Conservation (phyloP, 2,113 vertebrate genomes). For the Saiga tatarica region DNA sequence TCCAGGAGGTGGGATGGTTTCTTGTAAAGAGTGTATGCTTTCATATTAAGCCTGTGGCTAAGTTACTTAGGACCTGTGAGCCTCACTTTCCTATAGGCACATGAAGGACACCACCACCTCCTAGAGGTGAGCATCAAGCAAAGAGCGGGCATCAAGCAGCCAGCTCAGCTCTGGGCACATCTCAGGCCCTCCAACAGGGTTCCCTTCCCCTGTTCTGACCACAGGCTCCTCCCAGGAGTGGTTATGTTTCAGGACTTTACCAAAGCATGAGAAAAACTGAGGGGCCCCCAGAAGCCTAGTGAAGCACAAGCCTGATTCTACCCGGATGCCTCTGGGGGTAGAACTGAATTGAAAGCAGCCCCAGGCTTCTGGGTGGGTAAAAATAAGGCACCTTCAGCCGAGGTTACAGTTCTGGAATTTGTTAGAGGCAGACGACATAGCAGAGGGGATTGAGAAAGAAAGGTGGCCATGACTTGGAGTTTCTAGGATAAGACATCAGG, state of each 20-base stretch:
- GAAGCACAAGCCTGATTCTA: not conserved
- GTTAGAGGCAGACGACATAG: not conserved
- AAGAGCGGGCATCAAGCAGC: not conserved
- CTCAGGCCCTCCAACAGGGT: not conserved
- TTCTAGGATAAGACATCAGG: not conserved
- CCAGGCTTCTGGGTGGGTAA: not conserved
- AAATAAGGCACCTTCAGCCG: not conserved
- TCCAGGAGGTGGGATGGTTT: not conserved
- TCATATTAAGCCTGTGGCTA: not conserved
- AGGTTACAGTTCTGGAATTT: not conserved
- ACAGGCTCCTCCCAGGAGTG: not conserved
- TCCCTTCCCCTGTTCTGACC: not conserved
- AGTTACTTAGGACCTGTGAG: not conserved
- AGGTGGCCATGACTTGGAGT: not conserved
- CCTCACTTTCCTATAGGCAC: not conserved
- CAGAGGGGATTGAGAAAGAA: not conserved
- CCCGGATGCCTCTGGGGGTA: not conserved
- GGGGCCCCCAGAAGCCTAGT: not conserved
- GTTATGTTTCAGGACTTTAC: not conserved
- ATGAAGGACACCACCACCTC: not conserved
- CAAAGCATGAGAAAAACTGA: not conserved
- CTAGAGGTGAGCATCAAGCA: not conserved
- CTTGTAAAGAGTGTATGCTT: not conserved
- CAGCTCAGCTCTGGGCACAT: not conserved
- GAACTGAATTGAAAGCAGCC: not conserved